These are phyloP conservation scores for Hippopotamyrus pictus DNA, from an alignment of 2,797 vertebrate species.

Conservation along the genomic window DNA sequence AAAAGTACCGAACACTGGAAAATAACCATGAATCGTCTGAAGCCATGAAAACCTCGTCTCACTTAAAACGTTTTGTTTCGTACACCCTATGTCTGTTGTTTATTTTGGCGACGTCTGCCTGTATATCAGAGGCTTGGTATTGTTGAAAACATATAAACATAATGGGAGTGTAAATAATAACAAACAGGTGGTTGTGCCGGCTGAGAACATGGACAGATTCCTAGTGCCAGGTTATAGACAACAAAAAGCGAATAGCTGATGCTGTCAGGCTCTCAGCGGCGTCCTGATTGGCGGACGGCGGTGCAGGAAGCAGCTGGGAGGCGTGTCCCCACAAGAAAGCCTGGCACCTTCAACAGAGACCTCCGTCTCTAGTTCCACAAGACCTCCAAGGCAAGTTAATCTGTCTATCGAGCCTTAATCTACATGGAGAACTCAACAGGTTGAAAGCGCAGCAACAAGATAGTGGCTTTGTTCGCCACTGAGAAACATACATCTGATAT, in stretches of 20 bases:
- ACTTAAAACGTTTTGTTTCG: background rate
- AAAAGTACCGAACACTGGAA: background rate
- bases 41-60: background rate
- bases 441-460: background rate
- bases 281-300: background rate
- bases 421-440: background rate
- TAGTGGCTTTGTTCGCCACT: background rate
- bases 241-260: background rate
- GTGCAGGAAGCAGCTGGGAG: background rate
- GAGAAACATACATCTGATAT: background rate
- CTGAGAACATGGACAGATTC: slow-evolving; percentile 4
- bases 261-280: background rate
- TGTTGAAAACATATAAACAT: slow-evolving; percentile 9
- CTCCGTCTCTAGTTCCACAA: background rate
- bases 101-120: background rate
- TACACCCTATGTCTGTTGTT: background rate
- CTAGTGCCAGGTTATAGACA: background rate
- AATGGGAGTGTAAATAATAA: slow-evolving; percentile 12
- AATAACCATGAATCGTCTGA: background rate
- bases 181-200: background rate
- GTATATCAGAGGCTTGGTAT: background rate
- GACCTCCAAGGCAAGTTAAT: background rate
- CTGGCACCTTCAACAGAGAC: background rate
- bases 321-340: background rate
- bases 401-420: background rate